Percentiles rank a stretch among this genome's conserved stretches.
Conservation (phyloP, 2,888 invertebrate genomes). For the Troilus luridus region DNA sequence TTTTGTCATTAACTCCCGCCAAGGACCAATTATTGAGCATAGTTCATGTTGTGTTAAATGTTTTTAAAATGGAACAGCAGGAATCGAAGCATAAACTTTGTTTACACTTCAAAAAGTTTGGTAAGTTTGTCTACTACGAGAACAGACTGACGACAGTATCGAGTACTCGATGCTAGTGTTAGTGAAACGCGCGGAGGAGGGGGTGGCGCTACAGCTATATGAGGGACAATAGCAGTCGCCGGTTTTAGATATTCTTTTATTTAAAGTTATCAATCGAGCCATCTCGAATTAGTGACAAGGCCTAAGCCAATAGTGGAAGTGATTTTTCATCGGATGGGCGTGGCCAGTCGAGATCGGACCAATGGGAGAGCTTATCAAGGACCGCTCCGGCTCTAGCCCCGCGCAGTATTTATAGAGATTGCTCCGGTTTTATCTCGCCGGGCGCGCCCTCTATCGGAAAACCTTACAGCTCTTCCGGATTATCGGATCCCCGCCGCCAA, state of each 20-base stretch:
- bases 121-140: neutral
- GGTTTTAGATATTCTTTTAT: conserved; percentile 17
- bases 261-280: conserved; percentile 8
- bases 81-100: too few relatives aligned
- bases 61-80: too few relatives aligned
- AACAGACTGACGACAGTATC: neutral
- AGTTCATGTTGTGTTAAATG: too few relatives aligned
- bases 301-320: conserved; percentile 14
- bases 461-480: conserved; percentile 37
- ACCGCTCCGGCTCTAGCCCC: neutral
- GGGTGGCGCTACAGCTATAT: neutral
- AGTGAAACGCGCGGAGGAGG: too few relatives aligned
- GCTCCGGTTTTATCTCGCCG: conserved; percentile 14
- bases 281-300: conserved; percentile 34
- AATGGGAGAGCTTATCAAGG: conserved; percentile 47
- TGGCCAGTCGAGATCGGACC: conserved; percentile 32
- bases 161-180: neutral
- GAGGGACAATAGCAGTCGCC: neutral
- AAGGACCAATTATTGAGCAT: too few relatives aligned
- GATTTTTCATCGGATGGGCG: conserved; percentile 38
- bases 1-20: too few relatives aligned
- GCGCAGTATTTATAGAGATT: conserved; percentile 47
- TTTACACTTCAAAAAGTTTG: too few relatives aligned
- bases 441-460: conserved; percentile 38
- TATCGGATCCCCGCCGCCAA: conserved; percentile 32